Conservation (phyloP, 2,113 vertebrate species). For the Crotalus tigris region DNA sequence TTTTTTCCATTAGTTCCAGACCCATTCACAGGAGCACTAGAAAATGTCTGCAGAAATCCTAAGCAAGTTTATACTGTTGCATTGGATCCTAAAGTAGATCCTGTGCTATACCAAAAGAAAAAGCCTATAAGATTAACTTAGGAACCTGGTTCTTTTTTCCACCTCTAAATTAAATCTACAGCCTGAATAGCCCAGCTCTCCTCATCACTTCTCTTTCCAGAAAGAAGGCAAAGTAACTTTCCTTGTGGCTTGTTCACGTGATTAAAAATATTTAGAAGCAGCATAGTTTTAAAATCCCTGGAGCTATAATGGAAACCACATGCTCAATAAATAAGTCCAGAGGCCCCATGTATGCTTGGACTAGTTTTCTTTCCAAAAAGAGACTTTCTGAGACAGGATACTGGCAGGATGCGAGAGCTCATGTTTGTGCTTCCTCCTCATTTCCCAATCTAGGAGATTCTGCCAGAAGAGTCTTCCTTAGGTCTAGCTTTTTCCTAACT, state of each 20-base stretch:
- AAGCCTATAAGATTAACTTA: neutral
- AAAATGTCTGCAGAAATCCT: neutral
- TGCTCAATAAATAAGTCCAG: constrained; percentile 7
- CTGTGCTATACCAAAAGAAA: neutral
- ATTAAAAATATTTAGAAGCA: constrained; percentile 9
- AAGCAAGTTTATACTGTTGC: neutral
- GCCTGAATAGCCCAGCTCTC: neutral
- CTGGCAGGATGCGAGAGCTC: neutral
- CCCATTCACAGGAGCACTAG: neutral
- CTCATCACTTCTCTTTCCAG: neutral
- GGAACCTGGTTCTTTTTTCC: neutral
- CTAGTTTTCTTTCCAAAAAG: neutral
- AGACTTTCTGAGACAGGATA: neutral
- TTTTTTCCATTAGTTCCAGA: neutral
- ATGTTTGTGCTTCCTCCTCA: neutral
- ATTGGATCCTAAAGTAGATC: neutral
- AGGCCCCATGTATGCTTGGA: neutral
- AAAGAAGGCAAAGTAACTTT: neutral
- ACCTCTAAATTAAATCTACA: neutral
- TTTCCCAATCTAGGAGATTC: neutral
- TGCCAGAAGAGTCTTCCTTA: neutral
- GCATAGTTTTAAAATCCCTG: neutral
- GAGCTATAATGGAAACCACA: neutral
- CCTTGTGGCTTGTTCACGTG: neutral
- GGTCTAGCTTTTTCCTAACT: neutral